Base-by-base conservation (phyloP, 2,113 vertebrate genomes). In the Pterocles orientalis region DNA sequence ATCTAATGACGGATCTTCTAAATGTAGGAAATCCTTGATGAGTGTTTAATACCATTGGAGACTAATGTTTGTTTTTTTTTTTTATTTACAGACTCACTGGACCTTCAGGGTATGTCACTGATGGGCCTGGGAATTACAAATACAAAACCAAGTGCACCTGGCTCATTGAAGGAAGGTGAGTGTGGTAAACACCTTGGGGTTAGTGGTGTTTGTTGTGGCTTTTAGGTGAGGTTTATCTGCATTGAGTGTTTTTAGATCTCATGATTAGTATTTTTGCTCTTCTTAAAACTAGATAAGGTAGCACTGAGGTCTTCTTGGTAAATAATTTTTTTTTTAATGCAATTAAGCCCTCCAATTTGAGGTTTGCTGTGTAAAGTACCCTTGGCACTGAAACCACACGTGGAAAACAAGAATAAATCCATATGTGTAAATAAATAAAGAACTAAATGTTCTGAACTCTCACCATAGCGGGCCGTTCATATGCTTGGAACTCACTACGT, bases 71-170 rank as follows among this genome's bases (percentile, higher is more conserved):
- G 5, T 41, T 60, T 88, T 26, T 65, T 53, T 93, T 53, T 93
- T 97, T 93, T 61, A 36, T 82, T 98, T 92, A 29, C 97, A 99
- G 99, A 94, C 95, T 99, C 95, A 99, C 98, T 36, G 99, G 98
- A 34, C 97, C 98, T 68, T 99, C 98, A 31, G 99, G 99, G 18
- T 98, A 98, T 60, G 98, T 99, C 92, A 99, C 99, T 2, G 99
- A 99, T 83, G 99, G 99, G 92, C 99, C 99, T 72, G 99, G 99
- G 54, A 99, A 99, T 98, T 99, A 99, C 96, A 99, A 99, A 95
- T 99, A 99, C 97, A 99, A 99, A 98, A 99, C 99, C 6, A 99
- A 99, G 87, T 99, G 99, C 95, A 99, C 99, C 1, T 99, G 99
- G 99, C 99, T 99, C 7, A 99, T 99, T 58, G 99, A 99, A 94